Percentiles rank a stretch among this genome's conserved stretches.
phyloP scores from a whole-genome alignment of 2,113 vertebrate species.

The Siniperca knerii region DNA sequence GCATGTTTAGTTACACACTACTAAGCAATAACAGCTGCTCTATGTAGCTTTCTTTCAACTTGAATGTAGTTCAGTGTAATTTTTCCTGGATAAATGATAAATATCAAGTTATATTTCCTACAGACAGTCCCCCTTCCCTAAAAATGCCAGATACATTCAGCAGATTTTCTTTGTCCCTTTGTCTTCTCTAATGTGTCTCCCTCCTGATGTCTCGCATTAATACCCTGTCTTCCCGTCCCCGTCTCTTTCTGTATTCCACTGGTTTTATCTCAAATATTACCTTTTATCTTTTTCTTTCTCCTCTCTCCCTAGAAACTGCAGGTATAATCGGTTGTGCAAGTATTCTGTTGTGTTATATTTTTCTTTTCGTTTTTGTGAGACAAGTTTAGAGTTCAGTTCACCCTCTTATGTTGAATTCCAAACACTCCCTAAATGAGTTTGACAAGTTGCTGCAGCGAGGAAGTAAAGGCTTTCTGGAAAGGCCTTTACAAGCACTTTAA shows the following conservation, averaged over 20 bases:
- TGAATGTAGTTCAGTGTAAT: background rate
- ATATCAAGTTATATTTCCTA: slow-evolving; percentile 9
- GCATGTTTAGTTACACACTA: slow-evolving; percentile 17
- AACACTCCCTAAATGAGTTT: slow-evolving; percentile 64
- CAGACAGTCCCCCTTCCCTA: background rate
- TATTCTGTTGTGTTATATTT: slow-evolving; percentile 72
- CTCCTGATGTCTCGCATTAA: slow-evolving; percentile 69
- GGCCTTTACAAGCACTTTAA: slow-evolving; percentile 38
- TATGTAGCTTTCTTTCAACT: background rate
- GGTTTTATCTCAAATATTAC: slow-evolving; percentile 80
- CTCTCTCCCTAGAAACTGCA: slow-evolving; percentile 86
- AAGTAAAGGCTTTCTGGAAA: slow-evolving; percentile 42
- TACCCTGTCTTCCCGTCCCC: slow-evolving; percentile 65
- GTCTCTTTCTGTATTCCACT: slow-evolving; percentile 80
- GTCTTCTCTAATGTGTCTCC: slow-evolving; percentile 78
- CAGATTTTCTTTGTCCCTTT: slow-evolving; percentile 63
- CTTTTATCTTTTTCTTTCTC: slow-evolving; percentile 83
- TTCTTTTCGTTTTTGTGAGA: slow-evolving; percentile 65
- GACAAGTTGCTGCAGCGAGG: slow-evolving; percentile 47
- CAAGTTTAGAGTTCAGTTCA: slow-evolving; percentile 71
- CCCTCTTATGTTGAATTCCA: slow-evolving; percentile 76
- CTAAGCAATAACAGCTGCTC: slow-evolving; percentile 1
- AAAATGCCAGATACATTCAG: slow-evolving; percentile 67
- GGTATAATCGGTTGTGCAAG: slow-evolving; percentile 87
- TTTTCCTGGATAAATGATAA: slow-evolving; percentile 12